Percentiles rank a stretch among this genome's conserved stretches.
These are phyloP conservation scores for Bombus turneri DNA, from an alignment of 1,140 invertebrate genomes.

Conservation along the genomic window DNA sequence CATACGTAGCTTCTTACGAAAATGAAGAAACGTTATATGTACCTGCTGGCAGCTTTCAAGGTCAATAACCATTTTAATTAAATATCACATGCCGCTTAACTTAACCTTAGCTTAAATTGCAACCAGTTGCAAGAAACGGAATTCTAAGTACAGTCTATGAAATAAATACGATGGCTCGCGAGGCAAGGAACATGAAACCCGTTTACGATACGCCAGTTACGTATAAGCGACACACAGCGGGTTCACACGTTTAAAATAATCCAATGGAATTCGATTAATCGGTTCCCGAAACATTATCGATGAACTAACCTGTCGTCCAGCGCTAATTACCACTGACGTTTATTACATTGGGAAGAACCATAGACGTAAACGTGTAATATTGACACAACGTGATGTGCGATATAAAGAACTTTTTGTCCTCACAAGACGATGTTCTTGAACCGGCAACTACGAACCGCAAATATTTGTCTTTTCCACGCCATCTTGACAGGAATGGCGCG, in stretches of 20 bases:
- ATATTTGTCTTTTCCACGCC: constrained; percentile 58
- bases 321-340: background rate
- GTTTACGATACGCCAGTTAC: background rate
- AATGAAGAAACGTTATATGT: background rate
- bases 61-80: background rate
- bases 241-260: constrained; percentile 7
- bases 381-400: constrained; percentile 37
- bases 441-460: constrained; percentile 28
- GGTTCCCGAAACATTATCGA: constrained; percentile 1
- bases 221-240: background rate
- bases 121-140: background rate
- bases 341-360: background rate
- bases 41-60: background rate
- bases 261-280: constrained; percentile 20
- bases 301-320: background rate
- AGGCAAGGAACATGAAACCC: background rate
- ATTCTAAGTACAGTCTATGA: constrained; percentile 10
- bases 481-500: constrained; percentile 51
- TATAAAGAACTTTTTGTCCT: constrained; percentile 42
- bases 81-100: background rate
- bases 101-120: constrained; percentile 14
- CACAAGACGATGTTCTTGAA: constrained; percentile 35
- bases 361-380: constrained; percentile 13
- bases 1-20: background rate
- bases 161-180: background rate